Base-by-base conservation (phyloP, 2,113 vertebrate genomes). In the Abramis brama region DNA sequence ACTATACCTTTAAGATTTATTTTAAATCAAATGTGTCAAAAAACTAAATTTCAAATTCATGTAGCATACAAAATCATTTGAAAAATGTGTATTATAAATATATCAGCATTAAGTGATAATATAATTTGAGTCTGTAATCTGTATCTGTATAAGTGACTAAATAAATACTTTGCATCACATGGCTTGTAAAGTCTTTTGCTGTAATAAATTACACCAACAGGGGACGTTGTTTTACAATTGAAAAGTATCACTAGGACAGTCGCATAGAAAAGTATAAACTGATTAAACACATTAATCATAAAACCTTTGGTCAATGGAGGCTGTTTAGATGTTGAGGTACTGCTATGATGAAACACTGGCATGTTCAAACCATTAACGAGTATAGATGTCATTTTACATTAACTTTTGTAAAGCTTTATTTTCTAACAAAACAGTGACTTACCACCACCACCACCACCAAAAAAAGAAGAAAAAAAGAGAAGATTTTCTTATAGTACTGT, bases 151-250 rank as follows among this genome's bases (percentile, higher is more conserved):
- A 43, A 43, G 47, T 74, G 1, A 25, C n/a, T 25, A 15, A 74
- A 74, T 25, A 47, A 74, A 74, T 25, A 74, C 11, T 74, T 47
- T 74, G 43, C 43, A 74, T 74, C 23, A 25, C n/a, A 13, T 47
- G 33, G 23, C 6, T 47, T 74, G 71, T 75, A 7, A 50, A 50
- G n/a, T 27, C 1, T 27, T n/a, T 50, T 75, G 43, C 43, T 75
- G n/a, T 75, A 75, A 25, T 27, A 50, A 27, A 75, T 50, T 25
- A 27, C 73, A 50, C 43, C 73, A 75, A 75, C 43, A 75, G 43
- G 23, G 73, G 73, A 3, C 23, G 13, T 8, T 47, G 23, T 25
- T 25, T 25, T 74, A 45, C 71, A 25, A n/a, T 6, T 47, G 21
- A 68, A 30, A 68, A 30, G 27, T 27, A 27, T 12, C 5, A 25